These are phyloP conservation scores for Eupithecia abbreviata DNA, from an alignment of 2,888 invertebrate species.

Conservation along the genomic window DNA sequence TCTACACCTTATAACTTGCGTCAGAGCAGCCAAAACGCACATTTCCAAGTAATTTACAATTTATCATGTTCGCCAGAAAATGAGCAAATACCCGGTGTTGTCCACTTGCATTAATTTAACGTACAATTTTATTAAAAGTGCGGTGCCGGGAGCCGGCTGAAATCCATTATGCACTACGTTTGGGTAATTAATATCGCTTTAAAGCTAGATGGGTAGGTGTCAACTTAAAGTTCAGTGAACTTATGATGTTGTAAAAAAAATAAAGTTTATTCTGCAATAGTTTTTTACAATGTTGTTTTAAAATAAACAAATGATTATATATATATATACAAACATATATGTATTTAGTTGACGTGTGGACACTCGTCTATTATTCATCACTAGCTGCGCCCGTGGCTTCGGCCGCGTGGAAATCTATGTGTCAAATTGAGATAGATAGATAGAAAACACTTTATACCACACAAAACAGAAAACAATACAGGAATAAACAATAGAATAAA, in stretches of 20 bases:
- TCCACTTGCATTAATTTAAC: constrained; percentile 76
- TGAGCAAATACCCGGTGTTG: constrained; percentile 80
- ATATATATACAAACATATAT: too few relatives aligned
- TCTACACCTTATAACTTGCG: constrained; percentile 11
- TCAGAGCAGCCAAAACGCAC: constrained; percentile 62
- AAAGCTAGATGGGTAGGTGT: constrained; percentile 1
- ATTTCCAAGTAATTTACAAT: constrained; percentile 82
- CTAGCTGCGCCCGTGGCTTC: too few relatives aligned
- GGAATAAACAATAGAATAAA: too few relatives aligned
- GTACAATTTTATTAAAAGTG: constrained; percentile 69
- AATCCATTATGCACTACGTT: constrained; percentile 50
- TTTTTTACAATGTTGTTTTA: background rate
- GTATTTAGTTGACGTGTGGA: too few relatives aligned
- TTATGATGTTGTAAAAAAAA: background rate
- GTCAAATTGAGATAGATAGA: too few relatives aligned
- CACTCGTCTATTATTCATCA: too few relatives aligned
- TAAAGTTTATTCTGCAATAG: background rate
- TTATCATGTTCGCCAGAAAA: constrained; percentile 79
- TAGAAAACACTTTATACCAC: too few relatives aligned
- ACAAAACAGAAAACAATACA: too few relatives aligned
- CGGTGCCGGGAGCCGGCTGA: constrained; percentile 57
- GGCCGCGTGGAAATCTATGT: too few relatives aligned
- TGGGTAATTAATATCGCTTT: constrained; percentile 28
- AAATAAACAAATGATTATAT: background rate
- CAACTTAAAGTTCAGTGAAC: background rate